Evolutionary conservation across 1,140 invertebrate species (phyloP), one percentile per base, ranked within the genome.

Genomic region (Cydia pomonella): DNA sequence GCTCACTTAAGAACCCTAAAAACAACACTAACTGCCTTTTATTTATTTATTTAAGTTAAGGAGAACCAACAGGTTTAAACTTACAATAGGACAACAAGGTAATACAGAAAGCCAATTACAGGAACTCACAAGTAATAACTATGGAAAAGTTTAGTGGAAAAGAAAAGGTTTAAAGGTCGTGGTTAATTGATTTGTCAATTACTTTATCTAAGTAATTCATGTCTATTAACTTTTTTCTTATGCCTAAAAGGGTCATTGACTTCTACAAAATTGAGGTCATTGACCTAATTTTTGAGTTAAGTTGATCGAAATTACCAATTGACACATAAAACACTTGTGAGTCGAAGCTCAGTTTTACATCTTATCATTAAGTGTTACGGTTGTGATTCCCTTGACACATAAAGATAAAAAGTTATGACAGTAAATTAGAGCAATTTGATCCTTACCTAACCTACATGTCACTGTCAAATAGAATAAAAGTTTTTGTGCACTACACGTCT

Each of bases 401-500:
- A 3, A 59, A 23, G 7, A 23, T 3, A 59, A 53, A 23, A 21
- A 23, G n/a, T 5, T 59, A 21, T 59, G 53, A 23, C 21, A 59
- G 3, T 59, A 16, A 59, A 59, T 59, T 23, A 23, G 18, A 21
- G 2, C 53, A 23, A 21, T 18, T 53, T 18, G 16, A 23, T 9
- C 16, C 25, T 16, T 27, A 5, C 63, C 63, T 33, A 64, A 64
- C 63, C 27, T 33, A 64, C 29, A 29, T n/a, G 63, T 64, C 63
- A 66, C 25, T 66, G 63, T 66, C 63, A 66, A 18, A 33, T 29
- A 33, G 6, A 69, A 69, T 10, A 16, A 38, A 38, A 66, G 25
- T 18, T 33, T 29, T n/a, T 29, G 63, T 53, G 18, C 29, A 66
- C 63, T 53, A 53, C 29, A 66, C 63, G 63, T n/a, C 63, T n/a